Evolutionary conservation across 1,140 invertebrate genomes (phyloP).

Genomic region (Procambarus virginalis): DNA sequence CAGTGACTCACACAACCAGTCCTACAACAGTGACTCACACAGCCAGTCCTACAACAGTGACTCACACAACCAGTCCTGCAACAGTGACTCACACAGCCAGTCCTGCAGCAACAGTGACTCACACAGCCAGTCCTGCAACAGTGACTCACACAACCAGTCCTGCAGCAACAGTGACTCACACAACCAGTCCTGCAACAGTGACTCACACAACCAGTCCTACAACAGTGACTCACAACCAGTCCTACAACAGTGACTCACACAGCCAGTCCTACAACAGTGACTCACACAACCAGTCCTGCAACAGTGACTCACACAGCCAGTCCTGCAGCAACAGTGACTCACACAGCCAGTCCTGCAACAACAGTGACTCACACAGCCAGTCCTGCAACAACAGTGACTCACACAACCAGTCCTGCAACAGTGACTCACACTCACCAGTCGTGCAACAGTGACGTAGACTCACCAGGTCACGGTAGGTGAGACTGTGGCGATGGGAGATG

Average conservation of each 20-base stretch:
- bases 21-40: background rate
- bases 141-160: too few species aligned
- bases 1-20: background rate
- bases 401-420: background rate
- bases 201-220: too few species aligned
- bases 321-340: background rate
- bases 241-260: too few species aligned
- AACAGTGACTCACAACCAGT: too few species aligned
- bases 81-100: too few species aligned
- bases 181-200: too few species aligned
- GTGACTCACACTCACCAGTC: background rate
- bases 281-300: background rate
- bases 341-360: too few species aligned
- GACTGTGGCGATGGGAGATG: slow-evolving; percentile 10
- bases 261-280: too few species aligned
- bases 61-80: too few species aligned
- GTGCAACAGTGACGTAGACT: background rate
- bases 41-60: background rate
- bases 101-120: too few species aligned
- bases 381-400: background rate
- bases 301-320: background rate
- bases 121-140: too few species aligned
- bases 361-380: background rate
- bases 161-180: too few species aligned
- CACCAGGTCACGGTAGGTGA: slow-evolving; percentile 39